phyloP scores from a whole-genome alignment of 2,113 vertebrate genomes.

The Serinus canaria region DNA sequence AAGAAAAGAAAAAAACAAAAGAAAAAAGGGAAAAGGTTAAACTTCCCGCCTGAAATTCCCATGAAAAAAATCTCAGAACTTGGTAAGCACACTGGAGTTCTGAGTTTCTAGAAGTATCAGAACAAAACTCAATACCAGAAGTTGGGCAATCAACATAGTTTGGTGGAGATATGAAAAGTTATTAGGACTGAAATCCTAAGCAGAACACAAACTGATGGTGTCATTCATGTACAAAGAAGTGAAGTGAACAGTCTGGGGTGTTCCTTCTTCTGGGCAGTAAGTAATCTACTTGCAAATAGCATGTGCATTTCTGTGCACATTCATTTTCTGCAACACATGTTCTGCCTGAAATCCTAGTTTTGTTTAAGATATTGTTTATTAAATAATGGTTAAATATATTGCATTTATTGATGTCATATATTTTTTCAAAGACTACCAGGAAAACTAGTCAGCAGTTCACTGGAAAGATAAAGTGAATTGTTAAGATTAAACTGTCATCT shows the following conservation, averaged over 20 bases:
- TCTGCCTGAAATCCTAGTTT: background rate
- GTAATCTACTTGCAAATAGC: background rate
- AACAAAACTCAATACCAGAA: background rate
- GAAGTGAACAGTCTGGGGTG: background rate
- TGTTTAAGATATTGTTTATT: background rate
- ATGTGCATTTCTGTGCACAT: background rate
- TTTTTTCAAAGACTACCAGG: background rate
- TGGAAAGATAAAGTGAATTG: background rate
- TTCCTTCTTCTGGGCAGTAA: background rate
- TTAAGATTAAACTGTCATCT: background rate
- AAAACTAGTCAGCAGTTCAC: background rate
- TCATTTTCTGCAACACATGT: background rate
- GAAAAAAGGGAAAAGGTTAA: background rate
- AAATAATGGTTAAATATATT: background rate
- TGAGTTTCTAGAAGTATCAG: background rate
- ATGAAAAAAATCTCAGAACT: background rate
- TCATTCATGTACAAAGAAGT: background rate
- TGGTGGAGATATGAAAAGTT: background rate
- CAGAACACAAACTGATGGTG: background rate
- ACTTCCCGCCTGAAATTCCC: background rate
- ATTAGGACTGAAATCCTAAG: background rate
- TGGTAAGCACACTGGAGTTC: background rate
- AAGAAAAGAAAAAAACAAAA: background rate
- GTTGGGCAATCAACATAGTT: background rate
- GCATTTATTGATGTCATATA: background rate